These are phyloP conservation scores for Lathamus discolor DNA, from an alignment of 2,113 vertebrate species.

Conservation along the genomic window DNA sequence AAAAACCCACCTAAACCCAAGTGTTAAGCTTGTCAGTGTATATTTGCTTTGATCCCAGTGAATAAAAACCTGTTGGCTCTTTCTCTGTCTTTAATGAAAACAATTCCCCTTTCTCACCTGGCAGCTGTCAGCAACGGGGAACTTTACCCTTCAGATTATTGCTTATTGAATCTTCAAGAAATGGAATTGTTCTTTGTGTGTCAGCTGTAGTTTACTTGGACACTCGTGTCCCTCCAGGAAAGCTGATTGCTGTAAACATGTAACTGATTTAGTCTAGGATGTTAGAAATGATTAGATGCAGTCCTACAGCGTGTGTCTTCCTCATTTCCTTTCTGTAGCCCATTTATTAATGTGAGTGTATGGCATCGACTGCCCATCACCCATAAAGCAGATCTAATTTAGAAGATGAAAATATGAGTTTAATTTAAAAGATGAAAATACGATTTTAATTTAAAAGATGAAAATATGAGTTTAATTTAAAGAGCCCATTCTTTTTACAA, in stretches of 20 bases:
- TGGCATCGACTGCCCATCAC: background rate
- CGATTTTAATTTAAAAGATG: background rate
- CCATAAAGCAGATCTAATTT: background rate
- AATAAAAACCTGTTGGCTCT: background rate
- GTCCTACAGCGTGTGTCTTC: background rate
- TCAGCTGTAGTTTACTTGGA: conserved; percentile 17
- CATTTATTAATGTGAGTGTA: background rate
- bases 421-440: background rate
- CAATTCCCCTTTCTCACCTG: conserved; percentile 21
- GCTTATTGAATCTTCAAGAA: conserved; percentile 52
- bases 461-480: background rate
- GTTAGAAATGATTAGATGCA: background rate
- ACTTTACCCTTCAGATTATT: conserved; percentile 41
- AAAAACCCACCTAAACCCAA: accelerated
- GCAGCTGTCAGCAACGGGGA: conserved; percentile 33
- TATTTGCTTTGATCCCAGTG: background rate
- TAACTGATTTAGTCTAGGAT: background rate
- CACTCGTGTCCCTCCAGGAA: background rate
- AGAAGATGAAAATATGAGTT: background rate
- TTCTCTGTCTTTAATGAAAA: conserved; percentile 26
- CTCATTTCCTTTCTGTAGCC: background rate
- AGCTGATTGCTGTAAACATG: background rate
- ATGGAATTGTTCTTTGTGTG: conserved; percentile 51
- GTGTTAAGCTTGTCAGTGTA: background rate
- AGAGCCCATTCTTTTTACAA: background rate